These are phyloP conservation scores for Pelodiscus sinensis DNA, from an alignment of 2,113 vertebrate species.

Conservation along the genomic window DNA sequence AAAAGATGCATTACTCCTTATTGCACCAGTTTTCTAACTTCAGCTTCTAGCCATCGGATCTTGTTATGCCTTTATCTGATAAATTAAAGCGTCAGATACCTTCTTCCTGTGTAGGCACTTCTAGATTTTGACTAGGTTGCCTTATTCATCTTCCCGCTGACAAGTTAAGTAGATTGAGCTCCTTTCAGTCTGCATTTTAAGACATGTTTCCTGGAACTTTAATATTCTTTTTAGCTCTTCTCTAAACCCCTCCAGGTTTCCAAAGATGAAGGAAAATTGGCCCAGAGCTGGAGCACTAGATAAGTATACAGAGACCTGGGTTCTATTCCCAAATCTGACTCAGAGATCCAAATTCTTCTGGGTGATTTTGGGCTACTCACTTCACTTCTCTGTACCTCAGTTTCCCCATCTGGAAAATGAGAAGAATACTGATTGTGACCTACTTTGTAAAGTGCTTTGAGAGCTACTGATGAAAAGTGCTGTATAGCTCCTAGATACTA, in stretches of 20 bases:
- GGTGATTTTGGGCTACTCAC: background rate
- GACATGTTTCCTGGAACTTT: background rate
- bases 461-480: background rate
- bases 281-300: background rate
- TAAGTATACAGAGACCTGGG: background rate
- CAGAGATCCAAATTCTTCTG: no score
- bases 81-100: background rate
- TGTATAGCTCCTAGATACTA: background rate
- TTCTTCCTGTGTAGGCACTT: background rate
- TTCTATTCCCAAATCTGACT: background rate
- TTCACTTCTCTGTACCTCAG: background rate
- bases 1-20: background rate
- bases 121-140: background rate
- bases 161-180: background rate
- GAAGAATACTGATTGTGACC: background rate
- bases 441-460: background rate
- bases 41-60: background rate
- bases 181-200: background rate
- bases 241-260: background rate
- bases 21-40: background rate
- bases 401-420: background rate
- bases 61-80: background rate
- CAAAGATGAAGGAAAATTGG: background rate
- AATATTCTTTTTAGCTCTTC: background rate
- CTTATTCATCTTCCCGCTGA: background rate